Conservation (phyloP, 2,113 vertebrate species). For the Pitta sordida region DNA sequence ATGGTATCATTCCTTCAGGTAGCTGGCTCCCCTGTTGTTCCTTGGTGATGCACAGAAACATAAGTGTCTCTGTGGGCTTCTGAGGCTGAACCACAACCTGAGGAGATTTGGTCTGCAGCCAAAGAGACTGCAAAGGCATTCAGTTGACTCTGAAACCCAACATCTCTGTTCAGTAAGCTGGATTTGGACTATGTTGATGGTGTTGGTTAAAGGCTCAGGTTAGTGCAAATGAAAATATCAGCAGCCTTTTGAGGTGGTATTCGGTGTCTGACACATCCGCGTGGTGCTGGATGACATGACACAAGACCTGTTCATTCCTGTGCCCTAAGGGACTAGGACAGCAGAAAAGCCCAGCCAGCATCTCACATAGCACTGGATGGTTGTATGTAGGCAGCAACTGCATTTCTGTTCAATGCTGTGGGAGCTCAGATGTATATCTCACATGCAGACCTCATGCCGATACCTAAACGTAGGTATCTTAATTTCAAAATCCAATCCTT, state of each 20-base stretch:
- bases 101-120: background rate
- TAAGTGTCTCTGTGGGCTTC: background rate
- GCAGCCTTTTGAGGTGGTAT: background rate
- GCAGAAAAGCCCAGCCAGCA: background rate
- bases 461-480: background rate
- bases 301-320: background rate
- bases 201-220: background rate
- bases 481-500: background rate
- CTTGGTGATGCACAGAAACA: background rate
- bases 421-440: background rate
- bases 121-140: background rate
- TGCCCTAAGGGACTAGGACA: background rate
- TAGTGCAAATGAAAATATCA: background rate
- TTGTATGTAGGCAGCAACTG: background rate
- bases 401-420: background rate
- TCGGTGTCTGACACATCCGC: fast-evolving
- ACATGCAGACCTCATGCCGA: background rate
- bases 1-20: background rate
- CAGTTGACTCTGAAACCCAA: background rate
- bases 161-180: background rate
- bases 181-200: background rate
- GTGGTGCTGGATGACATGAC: fast-evolving
- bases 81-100: background rate
- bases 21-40: background rate
- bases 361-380: background rate